phyloP scores from a whole-genome alignment of 2,888 invertebrate genomes.

The Apamea anceps region DNA sequence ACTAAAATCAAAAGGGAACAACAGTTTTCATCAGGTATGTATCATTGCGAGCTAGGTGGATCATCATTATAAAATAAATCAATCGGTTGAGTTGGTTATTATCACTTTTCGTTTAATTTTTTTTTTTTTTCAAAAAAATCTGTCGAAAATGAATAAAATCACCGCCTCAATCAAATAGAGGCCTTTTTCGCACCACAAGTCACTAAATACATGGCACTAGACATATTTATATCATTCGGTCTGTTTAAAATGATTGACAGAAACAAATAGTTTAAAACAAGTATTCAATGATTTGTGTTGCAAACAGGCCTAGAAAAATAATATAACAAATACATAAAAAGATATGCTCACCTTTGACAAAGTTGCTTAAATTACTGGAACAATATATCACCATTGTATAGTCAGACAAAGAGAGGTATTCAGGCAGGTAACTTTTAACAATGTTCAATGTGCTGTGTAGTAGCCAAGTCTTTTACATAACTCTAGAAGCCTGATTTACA shows the following conservation, averaged over 20 bases:
- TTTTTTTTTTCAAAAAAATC: too few species aligned
- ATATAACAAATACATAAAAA: not conserved
- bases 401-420: not conserved
- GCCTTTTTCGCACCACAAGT: not conserved
- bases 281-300: not conserved
- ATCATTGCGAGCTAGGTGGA: constrained; percentile 91
- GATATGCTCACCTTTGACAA: constrained; percentile 43
- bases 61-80: constrained; percentile 84
- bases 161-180: constrained; percentile 6
- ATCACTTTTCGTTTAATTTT: too few species aligned
- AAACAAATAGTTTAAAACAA: not conserved
- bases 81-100: not conserved
- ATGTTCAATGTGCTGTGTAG: not conserved
- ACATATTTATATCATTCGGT: not conserved
- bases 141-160: not conserved
- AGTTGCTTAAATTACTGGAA: constrained; percentile 2
- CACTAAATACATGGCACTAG: not conserved
- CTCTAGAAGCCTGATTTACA: not conserved
- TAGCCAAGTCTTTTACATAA: too few species aligned
- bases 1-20: constrained; percentile 90
- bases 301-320: not conserved
- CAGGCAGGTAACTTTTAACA: not conserved
- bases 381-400: not conserved
- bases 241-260: not conserved
- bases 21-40: constrained; percentile 90